Evolutionary conservation across 2,113 vertebrate species (phyloP).

Genomic region (Cettia cetti): DNA sequence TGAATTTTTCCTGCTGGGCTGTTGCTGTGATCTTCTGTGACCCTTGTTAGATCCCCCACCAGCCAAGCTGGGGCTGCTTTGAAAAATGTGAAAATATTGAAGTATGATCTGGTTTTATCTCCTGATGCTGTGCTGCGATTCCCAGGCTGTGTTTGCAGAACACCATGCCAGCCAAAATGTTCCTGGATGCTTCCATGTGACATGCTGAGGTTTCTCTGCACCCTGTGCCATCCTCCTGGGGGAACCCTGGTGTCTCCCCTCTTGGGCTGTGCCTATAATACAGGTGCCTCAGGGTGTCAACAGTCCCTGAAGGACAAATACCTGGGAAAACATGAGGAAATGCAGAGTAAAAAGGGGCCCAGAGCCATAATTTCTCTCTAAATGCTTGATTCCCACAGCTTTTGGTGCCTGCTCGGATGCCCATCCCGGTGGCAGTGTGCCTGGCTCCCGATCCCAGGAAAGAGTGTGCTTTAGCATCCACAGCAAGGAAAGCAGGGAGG

Average conservation of each 20-base stretch:
- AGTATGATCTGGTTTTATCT: not conserved
- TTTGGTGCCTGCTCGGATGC: not conserved
- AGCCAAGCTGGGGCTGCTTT: not conserved
- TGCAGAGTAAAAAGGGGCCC: not conserved
- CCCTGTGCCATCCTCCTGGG: not conserved
- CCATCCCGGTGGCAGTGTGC: accelerated
- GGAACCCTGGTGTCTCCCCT: accelerated
- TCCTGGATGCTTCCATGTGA: accelerated
- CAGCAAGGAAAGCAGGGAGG: not conserved
- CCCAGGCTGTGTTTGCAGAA: not conserved
- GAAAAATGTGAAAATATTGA: not conserved
- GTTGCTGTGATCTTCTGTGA: not conserved
- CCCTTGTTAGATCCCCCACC: too few species aligned
- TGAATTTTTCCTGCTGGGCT: not conserved
- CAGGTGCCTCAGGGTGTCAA: not conserved
- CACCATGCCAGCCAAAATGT: accelerated
- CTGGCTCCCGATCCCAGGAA: accelerated
- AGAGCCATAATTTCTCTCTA: not conserved
- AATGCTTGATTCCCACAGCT: not conserved
- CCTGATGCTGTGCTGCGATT: accelerated
- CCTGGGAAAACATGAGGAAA: not conserved
- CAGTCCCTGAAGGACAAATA: not conserved
- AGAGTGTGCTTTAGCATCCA: accelerated
- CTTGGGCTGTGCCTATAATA: not conserved
- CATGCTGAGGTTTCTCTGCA: not conserved